phyloP scores from a whole-genome alignment of 2,888 invertebrate species.

The Beris chalybata region DNA sequence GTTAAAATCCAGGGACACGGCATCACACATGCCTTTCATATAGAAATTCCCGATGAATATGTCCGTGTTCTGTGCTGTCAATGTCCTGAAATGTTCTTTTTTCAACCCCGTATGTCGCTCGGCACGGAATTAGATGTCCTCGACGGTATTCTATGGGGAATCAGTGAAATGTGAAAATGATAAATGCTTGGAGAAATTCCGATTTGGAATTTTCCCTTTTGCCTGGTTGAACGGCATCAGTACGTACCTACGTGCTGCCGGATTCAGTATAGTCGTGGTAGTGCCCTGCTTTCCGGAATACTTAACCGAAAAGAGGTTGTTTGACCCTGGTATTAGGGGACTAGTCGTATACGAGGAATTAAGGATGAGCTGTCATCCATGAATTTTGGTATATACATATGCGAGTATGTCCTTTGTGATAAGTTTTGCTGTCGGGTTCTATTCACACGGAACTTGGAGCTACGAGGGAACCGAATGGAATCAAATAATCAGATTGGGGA shows the following conservation, averaged over 20 bases:
- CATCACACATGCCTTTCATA: not conserved
- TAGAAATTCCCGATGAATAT: not conserved
- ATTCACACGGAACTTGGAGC: no score
- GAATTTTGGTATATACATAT: slow-evolving; percentile 3
- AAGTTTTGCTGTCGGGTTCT: no score
- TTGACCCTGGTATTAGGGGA: slow-evolving; percentile 7
- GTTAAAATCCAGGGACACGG: not conserved
- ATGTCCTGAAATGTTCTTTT: not conserved
- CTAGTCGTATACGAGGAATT: not conserved
- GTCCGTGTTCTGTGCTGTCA: not conserved
- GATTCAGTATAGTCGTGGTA: no score
- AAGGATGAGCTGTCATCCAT: slow-evolving; percentile 1
- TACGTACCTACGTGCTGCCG: no score
- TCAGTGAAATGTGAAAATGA: slow-evolving; percentile 31
- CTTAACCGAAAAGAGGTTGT: slow-evolving; percentile 21
- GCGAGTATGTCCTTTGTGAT: not conserved
- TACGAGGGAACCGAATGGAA: no score
- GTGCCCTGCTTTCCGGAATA: slow-evolving; percentile 8
- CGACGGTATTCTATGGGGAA: slow-evolving; percentile 4
- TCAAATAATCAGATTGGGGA: no score
- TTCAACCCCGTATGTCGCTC: no score
- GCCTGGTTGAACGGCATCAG: not conserved
- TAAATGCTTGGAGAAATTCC: slow-evolving; percentile 18
- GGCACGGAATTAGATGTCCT: not conserved
- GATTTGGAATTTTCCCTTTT: slow-evolving; percentile 10